These are phyloP conservation scores for Catharus ustulatus DNA, from an alignment of 2,797 vertebrate genomes.

Conservation along the genomic window DNA sequence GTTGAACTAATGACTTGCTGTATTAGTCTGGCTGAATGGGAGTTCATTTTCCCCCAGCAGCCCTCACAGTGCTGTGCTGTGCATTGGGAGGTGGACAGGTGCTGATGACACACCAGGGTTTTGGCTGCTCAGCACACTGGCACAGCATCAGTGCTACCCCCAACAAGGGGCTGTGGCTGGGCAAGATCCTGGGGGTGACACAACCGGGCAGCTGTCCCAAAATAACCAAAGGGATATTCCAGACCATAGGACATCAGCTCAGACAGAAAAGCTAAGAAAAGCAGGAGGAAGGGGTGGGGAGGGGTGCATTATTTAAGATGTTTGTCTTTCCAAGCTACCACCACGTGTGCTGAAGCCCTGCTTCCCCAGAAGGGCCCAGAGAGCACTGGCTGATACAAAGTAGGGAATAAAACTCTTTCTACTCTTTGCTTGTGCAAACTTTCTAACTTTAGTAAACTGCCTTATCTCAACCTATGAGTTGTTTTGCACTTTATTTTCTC, in stretches of 20 bases:
- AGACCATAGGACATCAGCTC: not conserved
- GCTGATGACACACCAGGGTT: not conserved
- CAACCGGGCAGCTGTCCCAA: not conserved
- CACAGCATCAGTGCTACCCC: not conserved
- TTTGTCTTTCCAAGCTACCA: not conserved
- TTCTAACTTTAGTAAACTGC: not conserved
- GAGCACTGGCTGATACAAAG: not conserved
- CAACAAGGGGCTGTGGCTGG: not conserved
- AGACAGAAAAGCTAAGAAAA: not conserved
- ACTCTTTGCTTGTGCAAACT: not conserved
- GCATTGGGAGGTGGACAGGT: not conserved
- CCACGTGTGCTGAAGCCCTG: not conserved
- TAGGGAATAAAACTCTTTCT: not conserved
- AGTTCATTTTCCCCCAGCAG: not conserved
- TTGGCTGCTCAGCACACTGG: not conserved
- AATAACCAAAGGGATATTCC: not conserved
- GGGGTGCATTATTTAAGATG: not conserved
- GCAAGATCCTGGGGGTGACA: not conserved
- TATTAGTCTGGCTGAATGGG: not conserved
- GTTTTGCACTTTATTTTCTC: not conserved
- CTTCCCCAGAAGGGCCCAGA: not conserved
- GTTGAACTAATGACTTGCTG: slow-evolving; percentile 12
- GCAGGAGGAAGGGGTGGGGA: not conserved
- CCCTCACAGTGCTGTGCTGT: not conserved
- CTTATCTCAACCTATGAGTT: not conserved